A percentile compares a stretch with the other conserved stretches of the same genome.
Evolutionary conservation across 37 sponge, comb jelly and placozoan species (phyloP).

Genomic region (Halisarca cf. caerulea): DNA sequence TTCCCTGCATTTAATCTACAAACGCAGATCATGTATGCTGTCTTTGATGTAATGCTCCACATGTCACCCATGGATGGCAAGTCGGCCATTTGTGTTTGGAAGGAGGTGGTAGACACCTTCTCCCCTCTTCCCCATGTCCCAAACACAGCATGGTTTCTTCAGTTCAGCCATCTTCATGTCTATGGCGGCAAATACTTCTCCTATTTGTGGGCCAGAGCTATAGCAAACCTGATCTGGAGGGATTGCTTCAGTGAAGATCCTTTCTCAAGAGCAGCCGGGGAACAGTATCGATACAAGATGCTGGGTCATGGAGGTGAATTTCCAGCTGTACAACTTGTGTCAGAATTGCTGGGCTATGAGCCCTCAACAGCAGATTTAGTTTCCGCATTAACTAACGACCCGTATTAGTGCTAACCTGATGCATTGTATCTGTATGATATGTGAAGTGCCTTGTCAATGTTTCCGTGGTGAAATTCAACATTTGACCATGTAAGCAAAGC

Average conservation of each 20-base stretch:
- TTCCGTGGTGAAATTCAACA: too few relatives aligned
- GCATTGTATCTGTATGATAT: too few relatives aligned
- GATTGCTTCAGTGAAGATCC: constrained; percentile 77
- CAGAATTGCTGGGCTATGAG: constrained; percentile 66
- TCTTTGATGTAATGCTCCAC: constrained; percentile 79
- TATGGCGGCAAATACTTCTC: constrained; percentile 94
- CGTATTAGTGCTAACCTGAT: too few relatives aligned
- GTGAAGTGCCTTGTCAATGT: too few relatives aligned
- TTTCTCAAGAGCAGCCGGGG: constrained; percentile 63
- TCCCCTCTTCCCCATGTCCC: constrained; percentile 30
- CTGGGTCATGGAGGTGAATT: constrained; percentile 70
- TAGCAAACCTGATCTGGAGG: constrained; percentile 83
- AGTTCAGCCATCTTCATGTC: constrained; percentile 80
- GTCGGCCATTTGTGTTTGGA: constrained; percentile 21
- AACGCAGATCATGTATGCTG: constrained; percentile 65
- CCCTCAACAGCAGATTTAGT: constrained; percentile 74
- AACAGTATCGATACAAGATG: constrained; percentile 48
- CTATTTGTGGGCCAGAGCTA: constrained; percentile 88
- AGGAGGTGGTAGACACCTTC: constrained; percentile 42
- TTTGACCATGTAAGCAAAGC: too few relatives aligned
- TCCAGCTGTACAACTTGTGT: constrained; percentile 54
- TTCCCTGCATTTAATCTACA: constrained; percentile 71
- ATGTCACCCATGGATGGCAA: background rate
- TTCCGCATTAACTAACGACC: constrained; percentile 30
- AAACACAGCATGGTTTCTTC: constrained; percentile 66